phyloP scores from a whole-genome alignment of 2,797 vertebrate genomes.

The Phataginus tricuspis region DNA sequence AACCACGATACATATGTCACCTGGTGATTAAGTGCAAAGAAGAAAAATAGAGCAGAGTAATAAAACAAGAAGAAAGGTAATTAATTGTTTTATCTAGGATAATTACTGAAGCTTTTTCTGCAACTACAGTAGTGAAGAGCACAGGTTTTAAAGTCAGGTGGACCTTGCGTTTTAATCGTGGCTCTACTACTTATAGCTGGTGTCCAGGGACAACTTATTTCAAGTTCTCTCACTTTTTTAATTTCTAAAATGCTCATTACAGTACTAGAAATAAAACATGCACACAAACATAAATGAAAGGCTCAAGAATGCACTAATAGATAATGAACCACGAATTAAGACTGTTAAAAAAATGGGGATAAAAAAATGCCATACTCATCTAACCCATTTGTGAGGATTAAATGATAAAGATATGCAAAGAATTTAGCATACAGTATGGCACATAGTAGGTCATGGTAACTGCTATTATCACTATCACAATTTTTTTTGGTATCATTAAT shows the following conservation, averaged over 20 bases:
- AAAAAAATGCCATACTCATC: background rate
- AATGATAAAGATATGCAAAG: background rate
- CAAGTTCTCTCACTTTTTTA: background rate
- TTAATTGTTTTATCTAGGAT: background rate
- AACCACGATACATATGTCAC: background rate
- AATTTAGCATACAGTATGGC: background rate
- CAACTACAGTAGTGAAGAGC: background rate
- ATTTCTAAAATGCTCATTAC: constrained; percentile 41
- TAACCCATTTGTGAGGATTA: background rate
- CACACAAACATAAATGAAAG: background rate
- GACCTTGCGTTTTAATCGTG: background rate
- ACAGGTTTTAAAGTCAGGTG: background rate
- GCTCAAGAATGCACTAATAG: background rate
- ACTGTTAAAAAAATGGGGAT: background rate
- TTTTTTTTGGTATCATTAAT: too few species aligned
- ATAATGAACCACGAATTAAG: background rate
- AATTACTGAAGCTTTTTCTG: background rate
- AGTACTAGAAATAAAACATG: background rate
- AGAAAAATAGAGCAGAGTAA: background rate
- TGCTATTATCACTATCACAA: background rate
- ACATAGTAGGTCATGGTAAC: background rate
- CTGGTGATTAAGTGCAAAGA: background rate
- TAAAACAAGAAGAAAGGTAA: background rate
- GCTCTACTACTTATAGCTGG: background rate
- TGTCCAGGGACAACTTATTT: background rate